A percentile compares a stretch with the other conserved stretches of the same genome.
These are phyloP conservation scores for Cotesia congregata DNA, from an alignment of 2,888 invertebrate genomes.

Conservation along the genomic window DNA sequence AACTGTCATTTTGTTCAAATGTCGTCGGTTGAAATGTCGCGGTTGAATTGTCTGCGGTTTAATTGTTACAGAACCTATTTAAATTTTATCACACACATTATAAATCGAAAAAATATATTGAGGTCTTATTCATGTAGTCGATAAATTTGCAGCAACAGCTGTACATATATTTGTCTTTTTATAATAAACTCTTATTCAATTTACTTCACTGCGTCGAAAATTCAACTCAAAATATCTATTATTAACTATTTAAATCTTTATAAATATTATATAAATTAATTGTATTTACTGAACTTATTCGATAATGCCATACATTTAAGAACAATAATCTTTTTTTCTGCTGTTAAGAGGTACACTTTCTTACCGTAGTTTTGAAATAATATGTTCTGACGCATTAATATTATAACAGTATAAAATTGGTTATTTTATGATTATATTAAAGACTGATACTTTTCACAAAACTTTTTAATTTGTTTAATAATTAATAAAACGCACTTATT, in stretches of 20 bases:
- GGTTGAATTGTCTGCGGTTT: too few relatives aligned
- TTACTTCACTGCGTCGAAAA: not conserved
- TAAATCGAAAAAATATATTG: not conserved
- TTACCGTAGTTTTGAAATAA: not conserved
- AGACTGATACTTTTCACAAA: slow-evolving; percentile 32
- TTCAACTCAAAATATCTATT: not conserved
- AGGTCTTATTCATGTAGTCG: not conserved
- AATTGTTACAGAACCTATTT: not conserved
- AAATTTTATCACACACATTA: not conserved
- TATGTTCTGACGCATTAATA: not conserved
- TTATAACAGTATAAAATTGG: not conserved
- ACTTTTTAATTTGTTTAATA: not conserved
- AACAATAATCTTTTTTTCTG: too few relatives aligned
- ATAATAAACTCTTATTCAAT: not conserved
- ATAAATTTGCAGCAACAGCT: not conserved
- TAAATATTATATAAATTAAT: not conserved
- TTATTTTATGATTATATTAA: slow-evolving; percentile 26
- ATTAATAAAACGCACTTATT: not conserved
- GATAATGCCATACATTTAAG: slow-evolving; percentile 5
- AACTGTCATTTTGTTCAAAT: too few relatives aligned
- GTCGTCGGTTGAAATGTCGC: too few relatives aligned
- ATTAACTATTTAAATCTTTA: not conserved
- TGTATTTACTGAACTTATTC: not conserved
- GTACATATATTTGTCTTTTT: not conserved
- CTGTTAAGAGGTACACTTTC: too few relatives aligned